Evolutionary conservation across 1,140 invertebrate species (phyloP).

Genomic region (Ceratosolen fusciceps): DNA sequence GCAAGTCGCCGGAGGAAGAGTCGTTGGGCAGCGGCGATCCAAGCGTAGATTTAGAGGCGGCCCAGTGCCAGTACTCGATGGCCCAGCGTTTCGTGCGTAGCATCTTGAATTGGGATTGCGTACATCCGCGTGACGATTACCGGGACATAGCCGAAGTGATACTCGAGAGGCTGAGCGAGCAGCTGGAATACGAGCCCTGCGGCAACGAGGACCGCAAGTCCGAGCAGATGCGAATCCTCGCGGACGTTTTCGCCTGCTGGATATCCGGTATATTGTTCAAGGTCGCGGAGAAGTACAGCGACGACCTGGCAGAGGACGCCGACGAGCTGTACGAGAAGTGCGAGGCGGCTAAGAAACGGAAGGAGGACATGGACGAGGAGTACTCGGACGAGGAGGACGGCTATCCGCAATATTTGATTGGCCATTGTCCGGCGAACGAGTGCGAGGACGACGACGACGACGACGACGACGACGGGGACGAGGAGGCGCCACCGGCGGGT

Average conservation of each 20-base stretch:
- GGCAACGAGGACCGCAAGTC: conserved; percentile 59
- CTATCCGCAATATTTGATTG: background rate
- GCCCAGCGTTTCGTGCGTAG: conserved; percentile 63
- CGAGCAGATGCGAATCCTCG: conserved; percentile 63
- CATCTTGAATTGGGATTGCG: conserved; percentile 60
- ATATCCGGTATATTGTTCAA: conserved; percentile 61
- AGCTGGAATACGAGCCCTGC: conserved; percentile 54
- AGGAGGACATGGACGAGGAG: conserved; percentile 32
- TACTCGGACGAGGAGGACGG: conserved; percentile 26
- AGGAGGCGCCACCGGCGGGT: background rate
- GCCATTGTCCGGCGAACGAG: background rate
- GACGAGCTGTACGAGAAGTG: conserved; percentile 43
- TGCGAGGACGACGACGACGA: background rate
- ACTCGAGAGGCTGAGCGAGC: conserved; percentile 53
- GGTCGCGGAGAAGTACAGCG: conserved; percentile 54
- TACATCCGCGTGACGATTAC: conserved; percentile 58
- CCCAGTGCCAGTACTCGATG: conserved; percentile 60
- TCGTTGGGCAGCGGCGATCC: background rate
- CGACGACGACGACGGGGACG: conserved; percentile 28
- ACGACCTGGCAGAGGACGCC: conserved; percentile 52
- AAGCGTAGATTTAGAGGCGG: conserved; percentile 50
- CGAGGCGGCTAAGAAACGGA: conserved; percentile 42
- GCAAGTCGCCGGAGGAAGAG: background rate
- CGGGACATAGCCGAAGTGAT: conserved; percentile 61
- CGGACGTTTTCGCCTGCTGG: conserved; percentile 64